phyloP scores from a whole-genome alignment of 2,113 vertebrate species.

The Vulpes ferrilata region DNA sequence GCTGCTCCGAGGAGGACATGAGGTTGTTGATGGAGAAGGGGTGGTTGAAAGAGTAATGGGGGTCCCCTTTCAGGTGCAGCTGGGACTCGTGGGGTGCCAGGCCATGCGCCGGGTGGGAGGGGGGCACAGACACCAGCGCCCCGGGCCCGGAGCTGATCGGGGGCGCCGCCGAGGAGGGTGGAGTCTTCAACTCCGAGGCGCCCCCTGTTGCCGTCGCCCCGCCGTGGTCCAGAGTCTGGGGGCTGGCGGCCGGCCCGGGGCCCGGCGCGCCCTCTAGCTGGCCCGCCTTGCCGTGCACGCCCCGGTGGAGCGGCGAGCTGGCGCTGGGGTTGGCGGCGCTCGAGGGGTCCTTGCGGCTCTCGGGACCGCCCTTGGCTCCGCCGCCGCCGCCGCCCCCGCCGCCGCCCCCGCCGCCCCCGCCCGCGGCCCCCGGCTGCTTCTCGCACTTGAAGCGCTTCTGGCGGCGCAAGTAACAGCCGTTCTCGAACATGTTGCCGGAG shows the following conservation, averaged over 20 bases:
- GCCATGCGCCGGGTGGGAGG: conserved; percentile 90
- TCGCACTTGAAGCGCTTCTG: conserved; percentile 99
- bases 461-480: conserved; percentile 97
- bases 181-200: conserved; percentile 92
- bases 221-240: conserved; percentile 91
- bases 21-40: conserved; percentile 99
- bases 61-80: conserved; percentile 96
- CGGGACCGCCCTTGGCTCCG: conserved; percentile 86
- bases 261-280: conserved; percentile 89
- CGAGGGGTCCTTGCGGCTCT: conserved; percentile 87
- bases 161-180: conserved; percentile 87
- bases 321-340: conserved; percentile 83
- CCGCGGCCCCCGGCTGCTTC: conserved; percentile 88
- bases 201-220: conserved; percentile 87
- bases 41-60: conserved; percentile 99
- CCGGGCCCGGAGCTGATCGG: conserved; percentile 89
- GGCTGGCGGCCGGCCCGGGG: conserved; percentile 88
- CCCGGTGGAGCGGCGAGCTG: conserved; percentile 90
- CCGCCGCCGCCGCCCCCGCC: conserved; percentile 80
- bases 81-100: conserved; percentile 93
- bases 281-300: conserved; percentile 85
- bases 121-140: conserved; percentile 90
- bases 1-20: conserved; percentile 98
- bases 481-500: conserved; percentile 99
- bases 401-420: conserved; percentile 84